Base-by-base conservation (phyloP, 1,140 invertebrate species). In the Neotoxoptera formosana region DNA sequence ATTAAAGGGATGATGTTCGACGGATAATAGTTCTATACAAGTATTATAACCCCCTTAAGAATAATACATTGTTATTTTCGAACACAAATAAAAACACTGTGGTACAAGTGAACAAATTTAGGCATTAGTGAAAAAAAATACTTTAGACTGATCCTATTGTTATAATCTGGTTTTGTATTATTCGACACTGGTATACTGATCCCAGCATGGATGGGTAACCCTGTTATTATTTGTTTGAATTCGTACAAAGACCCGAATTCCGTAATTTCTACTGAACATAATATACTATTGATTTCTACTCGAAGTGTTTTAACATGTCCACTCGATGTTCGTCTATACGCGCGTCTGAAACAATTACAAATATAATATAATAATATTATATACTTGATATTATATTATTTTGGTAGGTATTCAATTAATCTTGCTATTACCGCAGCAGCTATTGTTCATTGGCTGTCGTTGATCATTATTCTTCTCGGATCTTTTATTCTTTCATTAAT, bases 141-240 rank as follows among this genome's bases (percentile, higher is more conserved):
- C 53, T 53, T 51, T 34, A 88, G 30, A 34, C 47, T 30, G 14
- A 90, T 67, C 56, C 89, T 67, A 90, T 90, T 90, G 89, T 90
- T 67, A 36, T 60, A 45, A 90, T 90, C 89, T 30, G 53, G 34
- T 67, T 67, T 90, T 67, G 36, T 90, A 45, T 47, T 45, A 36
- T 56, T 56, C 47, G 86, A 30, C 47, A n/a, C 30, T 48, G 88
- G 51, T 89, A 89, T 89, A n/a, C 48, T 76, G 30, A 76, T 76
- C 60, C 14, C 60, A 76, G 30, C n/a, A 90, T 30, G 89, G 56
- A 60, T 30, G 53, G 53, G 21, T 56, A 41, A 45, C 53, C 89
- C 53, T 90, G 88, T 90, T 60, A 90, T 90, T 90, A 90, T 90
- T 56, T 3, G 51, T 89, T 41, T 25, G 87, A 36, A 34, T 56